A percentile compares a stretch with the other conserved stretches of the same genome.
Evolutionary conservation across 2,113 vertebrate species (phyloP).

Genomic region (Labeo catla): DNA sequence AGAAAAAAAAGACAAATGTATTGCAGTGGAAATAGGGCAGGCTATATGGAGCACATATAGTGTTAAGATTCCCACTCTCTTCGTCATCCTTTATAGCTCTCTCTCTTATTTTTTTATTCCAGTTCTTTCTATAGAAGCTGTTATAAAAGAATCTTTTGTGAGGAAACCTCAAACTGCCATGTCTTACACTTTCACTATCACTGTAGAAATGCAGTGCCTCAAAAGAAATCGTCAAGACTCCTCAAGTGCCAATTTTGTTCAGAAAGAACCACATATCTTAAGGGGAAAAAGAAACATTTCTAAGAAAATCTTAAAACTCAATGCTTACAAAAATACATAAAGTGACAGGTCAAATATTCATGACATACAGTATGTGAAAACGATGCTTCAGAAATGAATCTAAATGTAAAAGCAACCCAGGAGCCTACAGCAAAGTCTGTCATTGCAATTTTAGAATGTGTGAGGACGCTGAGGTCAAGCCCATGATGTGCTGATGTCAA

Average conservation of each 20-base stretch:
- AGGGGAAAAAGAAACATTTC: neutral
- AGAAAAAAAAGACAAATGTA: neutral
- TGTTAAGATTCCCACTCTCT: neutral
- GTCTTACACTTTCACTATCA: constrained; percentile 9
- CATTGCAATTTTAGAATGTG: neutral
- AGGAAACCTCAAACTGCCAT: neutral
- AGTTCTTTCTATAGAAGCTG: constrained; percentile 15
- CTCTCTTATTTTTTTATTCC: neutral
- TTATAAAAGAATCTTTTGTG: neutral
- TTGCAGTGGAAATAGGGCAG: neutral
- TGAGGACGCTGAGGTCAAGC: neutral
- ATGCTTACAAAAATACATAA: neutral
- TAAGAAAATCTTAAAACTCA: neutral
- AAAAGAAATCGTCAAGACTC: neutral
- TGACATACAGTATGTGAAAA: neutral
- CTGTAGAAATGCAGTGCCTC: neutral
- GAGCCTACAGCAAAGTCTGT: constrained; percentile 22
- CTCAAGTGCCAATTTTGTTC: neutral
- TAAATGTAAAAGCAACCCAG: neutral
- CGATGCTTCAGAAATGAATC: neutral
- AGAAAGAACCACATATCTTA: constrained; percentile 11
- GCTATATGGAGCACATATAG: constrained; percentile 6
- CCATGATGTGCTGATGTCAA: constrained; percentile 10
- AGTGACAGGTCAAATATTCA: neutral
- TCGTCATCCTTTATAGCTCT: neutral